phyloP scores from a whole-genome alignment of 2,113 vertebrate species.

The Plecturocebus donacophilus region DNA sequence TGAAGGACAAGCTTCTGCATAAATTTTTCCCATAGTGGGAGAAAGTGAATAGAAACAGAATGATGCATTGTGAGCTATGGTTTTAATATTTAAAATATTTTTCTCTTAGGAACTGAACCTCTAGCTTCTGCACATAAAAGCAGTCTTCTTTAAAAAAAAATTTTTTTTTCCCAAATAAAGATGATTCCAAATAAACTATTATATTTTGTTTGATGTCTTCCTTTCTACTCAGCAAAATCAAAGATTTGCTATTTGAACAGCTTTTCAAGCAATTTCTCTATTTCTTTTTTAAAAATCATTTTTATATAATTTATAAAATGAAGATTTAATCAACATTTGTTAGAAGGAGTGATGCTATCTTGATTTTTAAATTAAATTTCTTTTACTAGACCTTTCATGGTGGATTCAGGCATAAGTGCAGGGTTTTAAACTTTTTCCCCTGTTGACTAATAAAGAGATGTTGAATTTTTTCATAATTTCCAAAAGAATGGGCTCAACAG shows the following conservation, averaged over 20 bases:
- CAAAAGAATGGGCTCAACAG: rapidly evolving
- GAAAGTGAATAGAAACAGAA: neutral
- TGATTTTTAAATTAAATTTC: neutral
- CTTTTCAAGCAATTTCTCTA: conserved; percentile 21
- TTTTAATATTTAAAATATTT: conserved; percentile 53
- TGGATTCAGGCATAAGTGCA: neutral
- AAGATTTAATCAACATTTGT: conserved; percentile 11
- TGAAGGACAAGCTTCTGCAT: conserved; percentile 66
- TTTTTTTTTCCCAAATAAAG: neutral
- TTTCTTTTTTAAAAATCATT: neutral
- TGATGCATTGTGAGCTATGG: neutral
- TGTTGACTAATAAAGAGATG: rapidly evolving
- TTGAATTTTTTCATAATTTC: neutral
- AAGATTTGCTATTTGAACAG: conserved; percentile 36
- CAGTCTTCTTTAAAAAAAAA: too few relatives aligned
- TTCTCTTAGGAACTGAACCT: conserved; percentile 24
- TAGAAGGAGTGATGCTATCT: neutral
- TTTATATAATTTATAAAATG: conserved; percentile 16
- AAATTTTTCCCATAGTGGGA: conserved; percentile 15
- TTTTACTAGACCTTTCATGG: neutral
- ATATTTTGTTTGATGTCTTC: neutral
- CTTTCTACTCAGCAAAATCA: neutral
- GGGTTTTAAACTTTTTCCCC: neutral
- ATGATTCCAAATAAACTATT: conserved; percentile 31
- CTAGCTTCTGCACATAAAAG: conserved; percentile 20